Base-by-base conservation (phyloP, 2,888 invertebrate genomes). In the Steinernema hermaphroditum region DNA sequence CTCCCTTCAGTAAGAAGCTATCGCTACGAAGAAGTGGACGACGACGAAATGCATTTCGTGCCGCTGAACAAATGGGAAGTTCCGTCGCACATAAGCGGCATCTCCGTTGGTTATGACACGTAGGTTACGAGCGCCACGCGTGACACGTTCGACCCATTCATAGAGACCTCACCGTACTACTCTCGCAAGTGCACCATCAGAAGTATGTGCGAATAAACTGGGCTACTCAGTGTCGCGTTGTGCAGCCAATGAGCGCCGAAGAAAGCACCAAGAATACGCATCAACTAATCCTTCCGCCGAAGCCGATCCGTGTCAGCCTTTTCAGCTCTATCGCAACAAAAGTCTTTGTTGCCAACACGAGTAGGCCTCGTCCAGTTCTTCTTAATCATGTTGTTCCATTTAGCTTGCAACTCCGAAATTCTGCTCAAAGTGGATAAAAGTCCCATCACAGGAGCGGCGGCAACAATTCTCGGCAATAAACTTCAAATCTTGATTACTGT, bases 21-120 rank as follows among this genome's bases (percentile, higher is more conserved):
- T 68, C 73, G 78, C 2, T 78, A 69, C 62, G 41, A 49, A 46
- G 24, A 70, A 22, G 68, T 76, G 29, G 44, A 69, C 19, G 72
- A 71, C 27, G 54, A 54, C 4, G 54, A 54, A 22, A 22, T 27
- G 22, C 41, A 71, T n/a, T 43, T 78, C n/a, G 57, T 79, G 16
- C 75, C 78, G 2, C 68, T 75, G 22, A 74, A 70, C 72, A 78
- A 78, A 57, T 78, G 75, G 75, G 78, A 78, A 68, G 77, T 79
- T 75, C 79, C 79, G 14, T 44, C 69, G 22, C 78, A 78, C 16
- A 78, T 78, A 27, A 72, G 54, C 34, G 80, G 80, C 1, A 81
- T 75, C 77, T 73, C 72, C 34, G 68, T 77, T n/a, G 77, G 77
- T 4, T 68, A 14, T 6, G 69, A 68, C 22, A 68, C 32, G 69